Conservation (phyloP, 1,140 invertebrate species). For the Penaeus japonicus region DNA sequence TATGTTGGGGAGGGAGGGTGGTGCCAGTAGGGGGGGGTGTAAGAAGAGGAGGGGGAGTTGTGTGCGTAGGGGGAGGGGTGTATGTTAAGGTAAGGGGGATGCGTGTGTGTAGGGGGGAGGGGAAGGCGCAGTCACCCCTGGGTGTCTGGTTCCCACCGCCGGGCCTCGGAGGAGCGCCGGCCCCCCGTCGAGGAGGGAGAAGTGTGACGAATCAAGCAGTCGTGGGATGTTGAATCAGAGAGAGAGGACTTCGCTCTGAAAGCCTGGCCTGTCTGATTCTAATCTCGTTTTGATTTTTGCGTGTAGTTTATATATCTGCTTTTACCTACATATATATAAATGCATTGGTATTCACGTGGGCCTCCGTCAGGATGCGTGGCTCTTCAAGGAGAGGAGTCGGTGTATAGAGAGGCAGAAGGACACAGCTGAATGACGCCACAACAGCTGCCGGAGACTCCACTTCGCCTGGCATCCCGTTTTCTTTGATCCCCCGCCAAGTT, state of each 20-base stretch:
- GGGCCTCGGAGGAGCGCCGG: conserved; percentile 3
- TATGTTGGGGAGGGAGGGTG: not conserved
- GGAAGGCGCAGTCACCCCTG: not conserved
- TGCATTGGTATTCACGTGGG: too few species aligned
- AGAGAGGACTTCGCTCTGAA: too few species aligned
- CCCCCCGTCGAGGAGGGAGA: conserved; percentile 32
- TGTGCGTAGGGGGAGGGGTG: too few species aligned
- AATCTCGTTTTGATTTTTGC: not conserved
- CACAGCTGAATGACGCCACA: not conserved
- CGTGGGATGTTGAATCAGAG: conserved; percentile 30
- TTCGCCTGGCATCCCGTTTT: conserved; percentile 29
- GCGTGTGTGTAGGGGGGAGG: too few species aligned
- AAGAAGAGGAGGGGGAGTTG: too few species aligned
- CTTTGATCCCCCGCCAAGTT: conserved; percentile 30
- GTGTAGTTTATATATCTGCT: too few species aligned
- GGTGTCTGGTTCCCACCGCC: conserved; percentile 45
- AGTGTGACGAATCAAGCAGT: conserved; percentile 52
- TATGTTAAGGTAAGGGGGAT: not conserved
- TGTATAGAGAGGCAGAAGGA: too few species aligned
- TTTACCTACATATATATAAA: too few species aligned
- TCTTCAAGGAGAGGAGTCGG: too few species aligned
- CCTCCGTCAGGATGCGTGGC: too few species aligned
- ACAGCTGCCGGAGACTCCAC: not conserved
- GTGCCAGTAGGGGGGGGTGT: not conserved
- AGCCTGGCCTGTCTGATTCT: not conserved